phyloP scores from a whole-genome alignment of 2,797 vertebrate genomes.

The Neosalanx taihuensis region DNA sequence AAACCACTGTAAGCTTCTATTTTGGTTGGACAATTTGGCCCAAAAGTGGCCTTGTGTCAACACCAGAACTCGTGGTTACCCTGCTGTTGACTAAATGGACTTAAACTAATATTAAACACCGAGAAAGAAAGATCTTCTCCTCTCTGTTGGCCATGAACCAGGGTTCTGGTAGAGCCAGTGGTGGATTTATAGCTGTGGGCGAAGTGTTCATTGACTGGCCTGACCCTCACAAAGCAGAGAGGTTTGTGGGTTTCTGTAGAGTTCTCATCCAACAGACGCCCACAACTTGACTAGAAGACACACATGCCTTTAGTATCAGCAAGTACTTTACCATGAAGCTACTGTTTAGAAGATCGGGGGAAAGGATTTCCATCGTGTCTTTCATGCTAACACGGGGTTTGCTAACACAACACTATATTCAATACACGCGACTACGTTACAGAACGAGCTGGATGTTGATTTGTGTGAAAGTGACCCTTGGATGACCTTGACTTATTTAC shows the following conservation, averaged over 20 bases:
- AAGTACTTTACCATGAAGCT: not conserved
- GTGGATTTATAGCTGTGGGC: not conserved
- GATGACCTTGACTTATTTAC: too few species aligned
- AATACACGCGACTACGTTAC: not conserved
- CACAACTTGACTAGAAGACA: not conserved
- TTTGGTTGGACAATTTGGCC: too few species aligned
- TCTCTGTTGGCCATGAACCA: too few species aligned
- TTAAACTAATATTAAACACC: too few species aligned
- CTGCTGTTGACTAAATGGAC: too few species aligned
- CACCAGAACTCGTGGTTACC: too few species aligned
- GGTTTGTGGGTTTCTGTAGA: conserved; percentile 1
- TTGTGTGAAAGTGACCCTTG: too few species aligned
- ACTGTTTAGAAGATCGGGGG: not conserved
- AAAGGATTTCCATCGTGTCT: not conserved
- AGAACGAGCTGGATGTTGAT: too few species aligned
- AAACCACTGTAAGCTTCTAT: too few species aligned
- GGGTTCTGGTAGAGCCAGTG: not conserved
- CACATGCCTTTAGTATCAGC: conserved; percentile 13
- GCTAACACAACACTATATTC: not conserved
- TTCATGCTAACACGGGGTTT: not conserved
- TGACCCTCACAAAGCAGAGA: not conserved
- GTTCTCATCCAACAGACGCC: not conserved
- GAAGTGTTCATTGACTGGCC: not conserved
- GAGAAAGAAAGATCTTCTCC: too few species aligned
- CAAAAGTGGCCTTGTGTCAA: too few species aligned